Conservation (phyloP, 2,888 invertebrate species). For the Apamea crenata region DNA sequence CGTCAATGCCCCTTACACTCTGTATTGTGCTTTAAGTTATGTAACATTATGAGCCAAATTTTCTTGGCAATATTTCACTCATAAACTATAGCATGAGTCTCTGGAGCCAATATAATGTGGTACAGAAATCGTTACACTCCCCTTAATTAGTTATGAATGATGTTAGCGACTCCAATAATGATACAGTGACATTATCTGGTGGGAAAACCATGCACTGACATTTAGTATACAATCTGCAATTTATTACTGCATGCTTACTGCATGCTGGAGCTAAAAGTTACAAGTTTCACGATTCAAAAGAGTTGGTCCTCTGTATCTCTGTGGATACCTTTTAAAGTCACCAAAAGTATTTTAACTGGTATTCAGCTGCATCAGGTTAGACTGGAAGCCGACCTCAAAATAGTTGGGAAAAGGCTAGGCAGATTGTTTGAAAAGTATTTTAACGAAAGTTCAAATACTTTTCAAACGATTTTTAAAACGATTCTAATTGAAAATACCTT, state of each 20-base stretch:
- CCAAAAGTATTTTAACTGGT: background rate
- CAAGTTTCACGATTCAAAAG: background rate
- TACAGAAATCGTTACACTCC: conserved; percentile 5
- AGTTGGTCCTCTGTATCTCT: background rate
- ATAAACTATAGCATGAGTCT: background rate
- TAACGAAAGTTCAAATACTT: too few relatives aligned
- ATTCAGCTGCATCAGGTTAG: too few relatives aligned
- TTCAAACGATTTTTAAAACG: too few relatives aligned
- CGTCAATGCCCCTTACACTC: too few relatives aligned
- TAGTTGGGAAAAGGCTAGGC: too few relatives aligned
- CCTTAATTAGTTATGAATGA: conserved; percentile 9
- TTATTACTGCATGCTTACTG: background rate
- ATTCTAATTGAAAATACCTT: background rate
- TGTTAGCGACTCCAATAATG: background rate
- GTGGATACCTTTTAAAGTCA: background rate
- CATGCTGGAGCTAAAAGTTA: too few relatives aligned
- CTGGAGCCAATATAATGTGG: conserved; percentile 9
- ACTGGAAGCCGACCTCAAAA: too few relatives aligned
- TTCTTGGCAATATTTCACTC: conserved; percentile 16
- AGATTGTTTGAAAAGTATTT: too few relatives aligned
- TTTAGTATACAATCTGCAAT: background rate
- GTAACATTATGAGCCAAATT: background rate
- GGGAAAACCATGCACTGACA: background rate
- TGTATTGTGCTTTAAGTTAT: background rate
- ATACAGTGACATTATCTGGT: background rate